Conservation (phyloP, 2,797 vertebrate genomes). For the Falco naumanni region DNA sequence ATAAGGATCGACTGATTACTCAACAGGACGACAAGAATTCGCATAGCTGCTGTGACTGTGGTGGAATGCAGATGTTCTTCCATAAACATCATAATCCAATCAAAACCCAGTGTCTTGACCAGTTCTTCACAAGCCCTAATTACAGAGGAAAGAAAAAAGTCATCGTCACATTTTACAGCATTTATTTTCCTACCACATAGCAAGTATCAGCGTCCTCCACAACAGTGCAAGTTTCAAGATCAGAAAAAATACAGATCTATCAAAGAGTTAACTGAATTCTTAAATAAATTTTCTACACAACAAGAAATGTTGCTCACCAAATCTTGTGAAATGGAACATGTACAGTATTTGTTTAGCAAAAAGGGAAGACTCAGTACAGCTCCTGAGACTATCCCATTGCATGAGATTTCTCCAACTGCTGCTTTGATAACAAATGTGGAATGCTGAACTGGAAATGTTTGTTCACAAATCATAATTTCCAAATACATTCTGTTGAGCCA, state of each 20-base stretch:
- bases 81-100: slow-evolving; percentile 98
- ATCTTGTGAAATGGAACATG: not conserved
- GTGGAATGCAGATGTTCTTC: slow-evolving; percentile 96
- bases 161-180: not conserved
- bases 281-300: not conserved
- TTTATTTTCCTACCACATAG: not conserved
- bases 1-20: slow-evolving; percentile 91
- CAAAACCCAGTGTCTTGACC: slow-evolving; percentile 92
- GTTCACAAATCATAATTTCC: not conserved
- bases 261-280: not conserved
- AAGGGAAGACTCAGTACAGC: not conserved
- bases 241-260: not conserved
- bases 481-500: not conserved
- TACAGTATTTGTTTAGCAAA: not conserved
- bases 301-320: not conserved
- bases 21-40: slow-evolving; percentile 92
- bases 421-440: not conserved
- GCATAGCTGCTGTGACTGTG: slow-evolving; percentile 92
- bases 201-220: not conserved
- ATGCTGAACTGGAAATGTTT: not conserved
- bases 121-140: slow-evolving; percentile 94
- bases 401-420: not conserved
- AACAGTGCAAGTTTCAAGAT: not conserved
- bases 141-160: not conserved
- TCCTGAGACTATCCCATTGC: not conserved